Evolutionary conservation across 1,140 invertebrate genomes (phyloP).

Genomic region (Cyclargus thomasi): DNA sequence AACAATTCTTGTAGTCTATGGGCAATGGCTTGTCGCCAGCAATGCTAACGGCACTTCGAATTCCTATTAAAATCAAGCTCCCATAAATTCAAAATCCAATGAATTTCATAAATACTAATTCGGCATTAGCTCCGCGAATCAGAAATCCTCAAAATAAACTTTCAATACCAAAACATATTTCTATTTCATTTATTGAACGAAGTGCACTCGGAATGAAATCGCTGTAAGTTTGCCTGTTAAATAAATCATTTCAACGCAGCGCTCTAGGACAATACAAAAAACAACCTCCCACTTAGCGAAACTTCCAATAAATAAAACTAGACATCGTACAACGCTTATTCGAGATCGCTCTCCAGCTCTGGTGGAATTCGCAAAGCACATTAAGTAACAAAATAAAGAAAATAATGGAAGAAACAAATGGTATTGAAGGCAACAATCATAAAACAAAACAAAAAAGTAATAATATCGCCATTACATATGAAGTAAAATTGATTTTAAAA

Average conservation of each 20-base stretch:
- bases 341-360: not conserved
- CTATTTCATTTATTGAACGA: not conserved
- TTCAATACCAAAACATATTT: not conserved
- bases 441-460: not conserved
- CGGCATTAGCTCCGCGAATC: not conserved
- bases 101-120: too few species aligned
- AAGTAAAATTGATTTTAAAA: not conserved
- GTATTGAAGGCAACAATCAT: not conserved
- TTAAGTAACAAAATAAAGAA: constrained; percentile 7
- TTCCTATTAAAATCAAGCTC: not conserved
- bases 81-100: not conserved
- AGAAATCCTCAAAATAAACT: not conserved
- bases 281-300: not conserved
- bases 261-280: not conserved
- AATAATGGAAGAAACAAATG: not conserved
- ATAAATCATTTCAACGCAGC: not conserved
- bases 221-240: not conserved
- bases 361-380: not conserved
- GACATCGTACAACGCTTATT: not conserved
- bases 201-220: not conserved
- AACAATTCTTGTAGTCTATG: not conserved
- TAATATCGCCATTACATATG: not conserved
- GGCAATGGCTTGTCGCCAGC: not conserved
- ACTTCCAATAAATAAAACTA: constrained; percentile 10
- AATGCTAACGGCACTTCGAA: not conserved